Percentiles rank a stretch among this genome's conserved stretches.
Evolutionary conservation across 2,888 invertebrate species (phyloP).

Genomic region (Dynastes tityus): DNA sequence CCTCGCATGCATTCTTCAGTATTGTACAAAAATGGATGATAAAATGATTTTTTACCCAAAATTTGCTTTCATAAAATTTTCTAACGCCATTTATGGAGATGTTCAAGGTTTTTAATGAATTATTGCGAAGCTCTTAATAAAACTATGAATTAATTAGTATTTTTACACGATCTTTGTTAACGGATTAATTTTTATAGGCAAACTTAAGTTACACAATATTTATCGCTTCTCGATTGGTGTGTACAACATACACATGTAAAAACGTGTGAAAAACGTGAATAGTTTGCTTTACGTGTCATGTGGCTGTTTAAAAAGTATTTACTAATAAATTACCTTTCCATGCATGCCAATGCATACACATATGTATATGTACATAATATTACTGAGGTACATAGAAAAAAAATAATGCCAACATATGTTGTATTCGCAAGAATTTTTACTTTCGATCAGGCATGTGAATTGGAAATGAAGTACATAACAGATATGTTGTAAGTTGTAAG

Average conservation of each 20-base stretch:
- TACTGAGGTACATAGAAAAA: background rate
- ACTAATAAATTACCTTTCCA: background rate
- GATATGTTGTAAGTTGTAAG: slow-evolving; percentile 16
- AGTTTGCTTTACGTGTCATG: background rate
- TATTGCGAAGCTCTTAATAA: background rate
- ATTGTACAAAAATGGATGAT: no score
- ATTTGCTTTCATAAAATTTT: background rate
- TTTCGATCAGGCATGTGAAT: no score
- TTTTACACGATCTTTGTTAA: background rate
- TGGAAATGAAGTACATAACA: background rate
- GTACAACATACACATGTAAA: background rate
- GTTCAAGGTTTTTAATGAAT: background rate
- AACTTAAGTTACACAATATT: background rate
- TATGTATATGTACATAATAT: background rate
- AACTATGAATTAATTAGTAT: background rate
- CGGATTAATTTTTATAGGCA: background rate
- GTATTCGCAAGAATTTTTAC: no score
- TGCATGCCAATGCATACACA: background rate
- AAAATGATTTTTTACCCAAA: background rate
- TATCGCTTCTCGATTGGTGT: background rate
- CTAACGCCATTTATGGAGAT: background rate
- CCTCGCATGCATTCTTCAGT: no score
- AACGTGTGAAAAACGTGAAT: background rate
- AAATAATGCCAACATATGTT: no score
- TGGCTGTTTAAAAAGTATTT: background rate